phyloP scores from a whole-genome alignment of 2,797 vertebrate species.

The Syngnathus acus region DNA sequence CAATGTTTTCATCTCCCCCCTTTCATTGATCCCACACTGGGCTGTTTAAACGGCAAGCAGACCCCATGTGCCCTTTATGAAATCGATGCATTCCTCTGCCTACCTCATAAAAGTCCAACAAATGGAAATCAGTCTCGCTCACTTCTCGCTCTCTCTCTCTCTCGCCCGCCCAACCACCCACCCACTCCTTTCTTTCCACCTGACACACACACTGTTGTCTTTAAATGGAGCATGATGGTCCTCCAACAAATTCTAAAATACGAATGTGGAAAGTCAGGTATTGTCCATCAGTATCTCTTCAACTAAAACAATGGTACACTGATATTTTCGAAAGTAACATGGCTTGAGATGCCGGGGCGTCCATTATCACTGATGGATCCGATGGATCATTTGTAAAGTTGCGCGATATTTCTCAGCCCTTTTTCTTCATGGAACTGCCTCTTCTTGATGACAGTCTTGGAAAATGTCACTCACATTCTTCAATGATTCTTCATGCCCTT shows the following conservation, averaged over 20 bases:
- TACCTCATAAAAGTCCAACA: slow-evolving; percentile 39
- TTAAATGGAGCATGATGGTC: neutral
- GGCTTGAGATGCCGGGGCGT: no score
- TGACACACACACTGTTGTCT: slow-evolving; percentile 6
- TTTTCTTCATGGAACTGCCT: neutral
- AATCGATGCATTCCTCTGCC: slow-evolving; percentile 52
- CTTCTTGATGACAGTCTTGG: slow-evolving; percentile 10
- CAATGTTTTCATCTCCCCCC: slow-evolving; percentile 53
- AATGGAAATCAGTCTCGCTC: slow-evolving; percentile 15
- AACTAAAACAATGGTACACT: no score
- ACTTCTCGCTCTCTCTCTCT: neutral
- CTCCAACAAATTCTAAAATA: no score
- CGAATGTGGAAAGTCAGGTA: no score
- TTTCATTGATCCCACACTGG: slow-evolving; percentile 52
- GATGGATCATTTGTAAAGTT: neutral
- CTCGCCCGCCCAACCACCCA: no score
- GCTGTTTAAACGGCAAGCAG: slow-evolving; percentile 41
- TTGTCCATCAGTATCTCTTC: no score
- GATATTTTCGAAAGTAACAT: no score
- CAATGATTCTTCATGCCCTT: slow-evolving; percentile 40
- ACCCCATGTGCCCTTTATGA: slow-evolving; percentile 61
- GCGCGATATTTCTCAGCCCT: neutral
- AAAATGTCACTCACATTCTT: slow-evolving; percentile 25
- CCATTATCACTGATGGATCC: neutral
- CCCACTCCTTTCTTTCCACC: no score